phyloP scores from a whole-genome alignment of 2,888 invertebrate species.

The Thecocarcelia acutangulata region DNA sequence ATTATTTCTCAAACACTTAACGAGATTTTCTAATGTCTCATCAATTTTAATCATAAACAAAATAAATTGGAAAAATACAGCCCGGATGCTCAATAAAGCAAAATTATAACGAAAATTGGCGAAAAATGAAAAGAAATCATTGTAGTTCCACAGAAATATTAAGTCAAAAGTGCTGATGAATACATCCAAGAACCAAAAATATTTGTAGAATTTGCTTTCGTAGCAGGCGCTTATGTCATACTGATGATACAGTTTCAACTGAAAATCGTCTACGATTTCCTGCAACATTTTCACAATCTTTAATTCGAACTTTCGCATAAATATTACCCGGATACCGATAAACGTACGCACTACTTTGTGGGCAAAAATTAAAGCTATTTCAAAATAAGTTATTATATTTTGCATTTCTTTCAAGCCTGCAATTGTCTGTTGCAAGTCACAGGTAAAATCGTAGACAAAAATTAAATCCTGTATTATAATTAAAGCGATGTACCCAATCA shows the following conservation, averaged over 20 bases:
- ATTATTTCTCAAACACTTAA: conserved; percentile 30
- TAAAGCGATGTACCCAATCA: conserved; percentile 39
- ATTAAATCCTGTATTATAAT: conserved; percentile 24
- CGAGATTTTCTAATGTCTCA: conserved; percentile 56
- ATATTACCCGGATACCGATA: conserved; percentile 65
- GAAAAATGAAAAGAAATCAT: not conserved
- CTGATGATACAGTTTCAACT: conserved; percentile 47
- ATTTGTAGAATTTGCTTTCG: conserved; percentile 11
- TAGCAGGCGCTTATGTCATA: not conserved
- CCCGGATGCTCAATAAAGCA: conserved; percentile 70
- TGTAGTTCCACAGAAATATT: not conserved
- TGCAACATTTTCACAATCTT: conserved; percentile 51
- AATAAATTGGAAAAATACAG: conserved; percentile 72
- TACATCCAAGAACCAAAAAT: conserved; percentile 30
- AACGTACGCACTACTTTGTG: conserved; percentile 69
- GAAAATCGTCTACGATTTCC: conserved; percentile 57
- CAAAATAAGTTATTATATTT: conserved; percentile 2
- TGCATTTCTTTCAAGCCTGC: not conserved
- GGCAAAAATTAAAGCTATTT: conserved; percentile 5
- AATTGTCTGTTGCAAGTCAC: not conserved
- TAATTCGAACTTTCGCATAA: conserved; percentile 61
- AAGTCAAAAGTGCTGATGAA: not conserved
- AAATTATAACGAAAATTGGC: conserved; percentile 42
- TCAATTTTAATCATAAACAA: conserved; percentile 72
- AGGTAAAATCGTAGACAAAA: not conserved